These are phyloP conservation scores for Canis aureus DNA, from an alignment of 2,113 vertebrate species.

Conservation along the genomic window DNA sequence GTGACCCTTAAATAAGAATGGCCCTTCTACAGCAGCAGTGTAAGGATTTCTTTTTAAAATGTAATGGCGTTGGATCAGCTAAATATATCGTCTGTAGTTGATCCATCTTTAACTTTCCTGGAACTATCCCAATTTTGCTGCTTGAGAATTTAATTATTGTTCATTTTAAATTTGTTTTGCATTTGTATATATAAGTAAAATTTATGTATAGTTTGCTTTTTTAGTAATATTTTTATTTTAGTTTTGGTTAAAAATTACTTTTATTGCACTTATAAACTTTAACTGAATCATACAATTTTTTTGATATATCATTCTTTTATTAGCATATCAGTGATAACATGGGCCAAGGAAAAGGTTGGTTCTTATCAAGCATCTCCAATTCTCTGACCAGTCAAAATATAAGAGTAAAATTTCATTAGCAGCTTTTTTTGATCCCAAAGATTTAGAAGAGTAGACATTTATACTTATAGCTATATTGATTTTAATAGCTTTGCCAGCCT, in stretches of 20 bases:
- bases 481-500: slow-evolving; percentile 11
- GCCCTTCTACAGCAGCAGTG: background rate
- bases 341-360: background rate
- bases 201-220: slow-evolving; percentile 8
- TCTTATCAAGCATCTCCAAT: background rate
- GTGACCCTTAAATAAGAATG: background rate
- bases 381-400: background rate
- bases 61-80: background rate
- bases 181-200: background rate
- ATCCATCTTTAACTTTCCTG: background rate
- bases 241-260: slow-evolving; percentile 29
- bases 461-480: background rate
- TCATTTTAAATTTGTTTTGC: slow-evolving; percentile 4
- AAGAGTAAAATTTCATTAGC: background rate
- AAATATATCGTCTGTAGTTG: background rate
- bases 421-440: background rate
- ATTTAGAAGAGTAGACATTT: slow-evolving; percentile 4
- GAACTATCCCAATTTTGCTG: background rate
- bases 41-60: slow-evolving; percentile 14
- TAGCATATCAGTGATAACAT: background rate
- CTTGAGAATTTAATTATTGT: background rate
- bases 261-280: background rate
- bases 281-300: background rate
- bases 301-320: background rate
- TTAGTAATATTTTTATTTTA: slow-evolving; percentile 17